phyloP scores from a whole-genome alignment of 2,888 invertebrate species.

The Elegia similella region DNA sequence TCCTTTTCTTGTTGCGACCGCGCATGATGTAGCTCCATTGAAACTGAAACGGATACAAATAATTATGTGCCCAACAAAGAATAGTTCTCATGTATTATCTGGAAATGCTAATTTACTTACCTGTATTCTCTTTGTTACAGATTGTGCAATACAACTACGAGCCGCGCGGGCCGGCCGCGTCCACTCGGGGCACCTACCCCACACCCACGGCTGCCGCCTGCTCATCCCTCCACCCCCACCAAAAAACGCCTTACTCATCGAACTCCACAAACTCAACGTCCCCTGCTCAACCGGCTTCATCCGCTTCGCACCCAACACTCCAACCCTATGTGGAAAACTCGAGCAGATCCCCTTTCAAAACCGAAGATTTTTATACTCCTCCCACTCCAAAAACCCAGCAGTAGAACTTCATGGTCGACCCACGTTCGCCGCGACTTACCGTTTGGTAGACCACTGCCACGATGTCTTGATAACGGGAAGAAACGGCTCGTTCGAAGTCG shows the following conservation, averaged over 20 bases:
- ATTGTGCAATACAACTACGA: slow-evolving; percentile 81
- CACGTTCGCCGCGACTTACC: slow-evolving; percentile 85
- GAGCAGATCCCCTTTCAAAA: slow-evolving; percentile 84
- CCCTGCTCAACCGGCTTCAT: slow-evolving; percentile 84
- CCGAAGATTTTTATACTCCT: slow-evolving; percentile 81
- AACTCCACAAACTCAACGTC: slow-evolving; percentile 85
- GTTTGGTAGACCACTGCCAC: slow-evolving; percentile 87
- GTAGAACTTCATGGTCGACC: slow-evolving; percentile 84
- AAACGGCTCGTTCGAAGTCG: slow-evolving; percentile 85
- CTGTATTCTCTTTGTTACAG: slow-evolving; percentile 68
- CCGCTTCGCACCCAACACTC: slow-evolving; percentile 77
- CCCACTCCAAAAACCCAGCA: slow-evolving; percentile 70
- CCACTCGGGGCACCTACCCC: slow-evolving; percentile 78
- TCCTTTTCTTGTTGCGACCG: too few species aligned
- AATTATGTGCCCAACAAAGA: too few species aligned
- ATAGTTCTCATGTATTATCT: too few species aligned
- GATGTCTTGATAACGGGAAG: slow-evolving; percentile 84
- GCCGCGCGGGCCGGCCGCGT: slow-evolving; percentile 65
- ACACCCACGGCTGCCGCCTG: slow-evolving; percentile 76
- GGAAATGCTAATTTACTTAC: too few species aligned
- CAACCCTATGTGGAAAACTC: slow-evolving; percentile 85
- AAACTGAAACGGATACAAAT: too few species aligned
- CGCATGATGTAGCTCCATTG: too few species aligned
- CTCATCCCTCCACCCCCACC: slow-evolving; percentile 71
- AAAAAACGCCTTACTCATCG: slow-evolving; percentile 82